Conservation (phyloP, 2,888 invertebrate species). For the Sphaeridia pumilis region DNA sequence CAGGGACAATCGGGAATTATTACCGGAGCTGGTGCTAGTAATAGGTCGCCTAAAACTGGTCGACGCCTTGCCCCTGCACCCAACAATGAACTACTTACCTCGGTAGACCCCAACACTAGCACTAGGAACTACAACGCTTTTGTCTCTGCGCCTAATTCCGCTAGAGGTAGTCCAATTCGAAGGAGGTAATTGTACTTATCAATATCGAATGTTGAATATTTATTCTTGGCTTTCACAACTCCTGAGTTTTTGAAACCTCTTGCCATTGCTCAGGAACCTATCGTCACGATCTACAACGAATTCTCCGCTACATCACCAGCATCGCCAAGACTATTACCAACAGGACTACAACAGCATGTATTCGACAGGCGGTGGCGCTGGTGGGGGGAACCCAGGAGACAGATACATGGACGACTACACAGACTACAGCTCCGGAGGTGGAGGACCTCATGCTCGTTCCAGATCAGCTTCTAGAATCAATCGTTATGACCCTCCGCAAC, state of each 20-base stretch:
- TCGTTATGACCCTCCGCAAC: constrained; percentile 39
- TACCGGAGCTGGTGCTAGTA: too few species aligned
- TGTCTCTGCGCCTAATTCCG: constrained; percentile 12
- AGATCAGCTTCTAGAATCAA: constrained; percentile 42
- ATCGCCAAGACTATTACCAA: constrained; percentile 22
- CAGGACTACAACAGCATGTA: constrained; percentile 22
- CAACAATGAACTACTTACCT: constrained; percentile 5
- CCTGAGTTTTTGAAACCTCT: neutral
- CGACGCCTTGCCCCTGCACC: constrained; percentile 13
- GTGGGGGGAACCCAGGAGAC: constrained; percentile 8
- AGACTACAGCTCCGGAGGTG: constrained; percentile 55
- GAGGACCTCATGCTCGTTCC: constrained; percentile 46
- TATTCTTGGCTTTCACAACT: neutral
- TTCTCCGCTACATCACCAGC: constrained; percentile 32
- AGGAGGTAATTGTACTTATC: constrained; percentile 1
- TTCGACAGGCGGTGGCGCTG: constrained; percentile 17
- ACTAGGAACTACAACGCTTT: constrained; percentile 13
- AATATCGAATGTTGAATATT: neutral
- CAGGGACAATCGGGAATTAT: too few species aligned
- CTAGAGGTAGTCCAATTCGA: constrained; percentile 14
- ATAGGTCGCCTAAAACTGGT: constrained; percentile 9
- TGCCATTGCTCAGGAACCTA: constrained; percentile 37
- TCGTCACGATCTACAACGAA: constrained; percentile 37
- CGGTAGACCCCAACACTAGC: constrained; percentile 11
- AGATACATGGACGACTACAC: constrained; percentile 43